These are phyloP conservation scores for Papilio glaucus DNA, from an alignment of 1,140 invertebrate species.

Conservation along the genomic window DNA sequence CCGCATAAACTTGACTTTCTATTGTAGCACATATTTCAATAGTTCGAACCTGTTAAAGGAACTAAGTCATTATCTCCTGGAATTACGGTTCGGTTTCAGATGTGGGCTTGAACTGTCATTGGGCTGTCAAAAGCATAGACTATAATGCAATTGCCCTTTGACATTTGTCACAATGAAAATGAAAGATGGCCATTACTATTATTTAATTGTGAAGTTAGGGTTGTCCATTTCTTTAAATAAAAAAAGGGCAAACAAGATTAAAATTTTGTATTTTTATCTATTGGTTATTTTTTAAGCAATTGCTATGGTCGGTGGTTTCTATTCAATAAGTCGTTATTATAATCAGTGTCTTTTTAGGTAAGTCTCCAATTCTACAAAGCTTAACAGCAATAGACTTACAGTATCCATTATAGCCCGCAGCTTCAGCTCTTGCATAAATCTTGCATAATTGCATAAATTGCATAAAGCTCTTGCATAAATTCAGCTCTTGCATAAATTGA, in stretches of 20 bases:
- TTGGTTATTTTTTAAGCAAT: background rate
- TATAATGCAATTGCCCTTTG: slow-evolving; percentile 56
- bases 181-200: slow-evolving; percentile 52
- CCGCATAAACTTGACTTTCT: slow-evolving; percentile 2
- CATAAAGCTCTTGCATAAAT: too few relatives aligned
- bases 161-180: slow-evolving; percentile 53
- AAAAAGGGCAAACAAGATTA: background rate
- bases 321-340: too few relatives aligned
- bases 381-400: too few relatives aligned
- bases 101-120: slow-evolving; percentile 23
- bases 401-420: too few relatives aligned
- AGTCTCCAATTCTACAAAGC: too few relatives aligned
- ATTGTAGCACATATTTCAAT: background rate
- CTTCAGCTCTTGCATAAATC: too few relatives aligned
- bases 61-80: background rate
- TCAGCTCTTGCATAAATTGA: too few relatives aligned
- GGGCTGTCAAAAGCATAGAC: slow-evolving; percentile 50
- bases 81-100: background rate
- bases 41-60: slow-evolving; percentile 35
- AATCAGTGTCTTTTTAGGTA: too few relatives aligned
- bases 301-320: too few relatives aligned
- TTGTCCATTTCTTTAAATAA: slow-evolving; percentile 18
- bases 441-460: too few relatives aligned
- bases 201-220: slow-evolving; percentile 37
- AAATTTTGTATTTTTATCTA: background rate